These are phyloP conservation scores for Camptogramma bilineatum DNA, from an alignment of 2,888 invertebrate genomes.

Conservation along the genomic window DNA sequence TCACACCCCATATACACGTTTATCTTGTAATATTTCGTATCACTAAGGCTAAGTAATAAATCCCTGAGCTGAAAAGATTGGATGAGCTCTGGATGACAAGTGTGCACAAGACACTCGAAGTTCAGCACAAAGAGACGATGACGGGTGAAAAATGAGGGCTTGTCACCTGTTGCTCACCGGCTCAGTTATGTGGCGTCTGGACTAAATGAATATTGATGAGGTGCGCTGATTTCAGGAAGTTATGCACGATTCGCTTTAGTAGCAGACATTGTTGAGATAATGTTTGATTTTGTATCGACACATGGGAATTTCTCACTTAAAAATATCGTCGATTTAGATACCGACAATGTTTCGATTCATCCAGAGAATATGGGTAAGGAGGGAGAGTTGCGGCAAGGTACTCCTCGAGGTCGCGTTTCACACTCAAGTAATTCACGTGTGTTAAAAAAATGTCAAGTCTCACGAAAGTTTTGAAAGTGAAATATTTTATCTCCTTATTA, in stretches of 20 bases:
- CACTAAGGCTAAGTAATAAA: not conserved
- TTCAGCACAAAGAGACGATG: conserved; percentile 39
- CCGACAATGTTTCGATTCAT: too few species aligned
- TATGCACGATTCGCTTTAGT: conserved; percentile 13
- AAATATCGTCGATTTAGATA: too few species aligned
- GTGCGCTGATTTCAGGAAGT: conserved; percentile 40
- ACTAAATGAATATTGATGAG: conserved; percentile 56
- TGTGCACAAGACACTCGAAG: conserved; percentile 16
- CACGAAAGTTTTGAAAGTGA: too few species aligned
- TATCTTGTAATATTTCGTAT: not conserved
- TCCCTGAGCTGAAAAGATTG: conserved; percentile 4
- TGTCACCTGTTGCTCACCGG: conserved; percentile 60
- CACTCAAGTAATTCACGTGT: too few species aligned
- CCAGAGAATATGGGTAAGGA: too few species aligned
- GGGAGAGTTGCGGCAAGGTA: too few species aligned
- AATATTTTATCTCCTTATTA: too few species aligned
- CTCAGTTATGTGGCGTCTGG: conserved; percentile 44
- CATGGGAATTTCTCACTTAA: too few species aligned
- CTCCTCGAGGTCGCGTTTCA: too few species aligned
- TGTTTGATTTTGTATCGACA: too few species aligned
- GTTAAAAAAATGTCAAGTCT: too few species aligned
- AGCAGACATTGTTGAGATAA: conserved; percentile 1
- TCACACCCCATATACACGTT: too few species aligned
- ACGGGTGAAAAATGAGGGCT: conserved; percentile 53
- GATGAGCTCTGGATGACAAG: conserved; percentile 22